Evolutionary conservation across 1,140 invertebrate genomes (phyloP).

Genomic region (Ruditapes philippinarum): DNA sequence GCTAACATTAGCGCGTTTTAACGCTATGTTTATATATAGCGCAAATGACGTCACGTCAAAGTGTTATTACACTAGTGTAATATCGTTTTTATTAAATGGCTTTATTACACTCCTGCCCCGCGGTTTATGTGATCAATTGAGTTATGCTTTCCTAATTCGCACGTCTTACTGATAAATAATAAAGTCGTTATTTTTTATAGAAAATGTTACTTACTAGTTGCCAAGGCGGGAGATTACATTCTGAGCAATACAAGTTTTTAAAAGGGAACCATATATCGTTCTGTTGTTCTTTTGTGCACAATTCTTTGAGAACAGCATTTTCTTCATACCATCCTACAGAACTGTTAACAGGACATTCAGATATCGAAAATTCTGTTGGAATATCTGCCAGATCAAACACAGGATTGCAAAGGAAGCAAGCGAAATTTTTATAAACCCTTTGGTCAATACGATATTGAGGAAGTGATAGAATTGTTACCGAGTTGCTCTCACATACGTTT

Average conservation of each 20-base stretch:
- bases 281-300: background rate
- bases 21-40: no score
- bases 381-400: background rate
- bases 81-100: no score
- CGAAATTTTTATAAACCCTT: background rate
- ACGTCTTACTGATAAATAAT: no score
- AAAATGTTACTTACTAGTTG: background rate
- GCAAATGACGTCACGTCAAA: no score
- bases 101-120: no score
- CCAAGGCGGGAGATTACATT: background rate
- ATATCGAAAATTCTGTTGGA: background rate
- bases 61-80: no score
- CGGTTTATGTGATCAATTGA: no score
- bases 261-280: background rate
- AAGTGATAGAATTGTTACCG: background rate
- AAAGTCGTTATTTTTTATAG: no score
- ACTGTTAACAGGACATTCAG: background rate
- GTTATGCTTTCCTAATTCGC: no score
- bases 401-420: background rate
- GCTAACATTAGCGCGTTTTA: no score
- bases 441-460: background rate
- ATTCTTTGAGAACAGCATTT: background rate
- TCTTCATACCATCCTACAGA: background rate
- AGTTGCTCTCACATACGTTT: background rate
- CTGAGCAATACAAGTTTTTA: background rate